Conservation (phyloP, 2,797 vertebrate species). For the Phrynocephalus forsythii region DNA sequence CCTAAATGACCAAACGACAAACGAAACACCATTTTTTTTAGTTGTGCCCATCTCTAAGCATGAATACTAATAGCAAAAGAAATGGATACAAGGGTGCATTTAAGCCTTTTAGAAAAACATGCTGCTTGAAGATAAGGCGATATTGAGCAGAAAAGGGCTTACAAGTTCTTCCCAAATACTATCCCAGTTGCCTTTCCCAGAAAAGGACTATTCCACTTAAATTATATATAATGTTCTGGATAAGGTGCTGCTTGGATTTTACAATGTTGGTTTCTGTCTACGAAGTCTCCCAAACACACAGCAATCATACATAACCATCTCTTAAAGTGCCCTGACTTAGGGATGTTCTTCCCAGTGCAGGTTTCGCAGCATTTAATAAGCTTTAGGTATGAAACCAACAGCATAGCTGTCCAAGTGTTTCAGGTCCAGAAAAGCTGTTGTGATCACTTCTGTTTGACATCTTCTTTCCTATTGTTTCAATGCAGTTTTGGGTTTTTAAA, state of each 20-base stretch:
- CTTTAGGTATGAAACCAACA: background rate
- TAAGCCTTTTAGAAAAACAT: background rate
- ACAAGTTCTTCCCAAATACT: no score
- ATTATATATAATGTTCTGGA: background rate
- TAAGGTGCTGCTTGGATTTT: background rate
- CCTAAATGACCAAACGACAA: no score
- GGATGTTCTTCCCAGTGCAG: background rate
- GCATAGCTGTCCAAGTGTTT: no score
- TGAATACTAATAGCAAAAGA: conserved; percentile 13
- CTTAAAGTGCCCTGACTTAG: no score
- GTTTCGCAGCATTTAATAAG: background rate
- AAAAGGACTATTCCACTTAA: background rate
- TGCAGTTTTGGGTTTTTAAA: background rate
- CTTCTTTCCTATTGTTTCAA: background rate
- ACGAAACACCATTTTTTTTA: no score
- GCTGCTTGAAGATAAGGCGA: background rate
- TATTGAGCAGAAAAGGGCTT: background rate
- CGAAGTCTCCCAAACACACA: background rate
- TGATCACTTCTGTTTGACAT: background rate
- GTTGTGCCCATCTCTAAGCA: no score
- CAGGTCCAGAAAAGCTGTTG: background rate
- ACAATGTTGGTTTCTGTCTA: background rate
- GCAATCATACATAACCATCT: no score
- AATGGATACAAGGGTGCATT: background rate
- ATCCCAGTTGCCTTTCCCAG: background rate